Base-by-base conservation (phyloP, 2,113 vertebrate genomes). In the Castor canadensis region DNA sequence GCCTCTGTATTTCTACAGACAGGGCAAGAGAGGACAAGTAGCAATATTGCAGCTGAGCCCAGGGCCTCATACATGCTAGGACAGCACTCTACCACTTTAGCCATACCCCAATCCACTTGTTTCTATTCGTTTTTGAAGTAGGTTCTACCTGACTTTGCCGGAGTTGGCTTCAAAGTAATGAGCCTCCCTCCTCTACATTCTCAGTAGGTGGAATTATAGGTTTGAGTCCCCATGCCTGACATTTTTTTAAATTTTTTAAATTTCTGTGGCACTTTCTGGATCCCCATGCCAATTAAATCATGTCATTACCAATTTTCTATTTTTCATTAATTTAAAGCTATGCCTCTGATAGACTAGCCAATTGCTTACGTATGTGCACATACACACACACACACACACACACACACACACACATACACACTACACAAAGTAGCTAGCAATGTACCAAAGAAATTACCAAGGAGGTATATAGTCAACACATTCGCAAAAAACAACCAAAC, bases 371-470 rank as follows among this genome's bases (percentile, higher is more conserved):
- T 9, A 47, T 19, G 2, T 1, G 66, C 38, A 7, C 6, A 24
- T 0, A 6, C 2, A 28, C 26, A 12, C 9, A 5, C 4, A 0
- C 2, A 20, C 43, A 40, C 7, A 3, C 1, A 45, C n/a, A 72
- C 22, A 56, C 4, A 58, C 3, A 40, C 12, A 28, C 2, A 58
- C 20, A 84, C 26, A 28, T 5, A 20, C 11, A 82, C 28, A 89
- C 15, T 15, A 45, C 71, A 47, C 72, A 24, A 30, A 2, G 19
- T 85, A 52, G 77, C 67, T 56, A 62, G 88, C 26, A 89, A 32
- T 82, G n/a, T 24, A 62, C 32, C 62, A 73, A 28, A 52, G 22
- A 88, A 76, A 71, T 58, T 79, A 86, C 47, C 19, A 6, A 82
- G 28, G 43, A 80, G 22, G 80, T 10, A 16, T 40, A 60, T 9